These are phyloP conservation scores for Melipona quadrifasciata DNA, from an alignment of 1,140 invertebrate species.

Conservation along the genomic window DNA sequence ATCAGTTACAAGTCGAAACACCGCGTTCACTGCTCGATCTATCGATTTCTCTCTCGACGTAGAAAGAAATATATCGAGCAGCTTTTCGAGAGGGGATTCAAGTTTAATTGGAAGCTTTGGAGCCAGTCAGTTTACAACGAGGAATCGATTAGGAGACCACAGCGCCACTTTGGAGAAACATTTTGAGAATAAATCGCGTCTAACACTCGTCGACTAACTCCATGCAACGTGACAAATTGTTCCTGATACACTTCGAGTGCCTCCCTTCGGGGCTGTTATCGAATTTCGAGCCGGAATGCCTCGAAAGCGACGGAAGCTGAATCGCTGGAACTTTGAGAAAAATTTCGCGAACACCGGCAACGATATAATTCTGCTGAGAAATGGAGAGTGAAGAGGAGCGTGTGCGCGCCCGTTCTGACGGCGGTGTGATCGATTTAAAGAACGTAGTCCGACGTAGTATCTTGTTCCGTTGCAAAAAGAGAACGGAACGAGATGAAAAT, in stretches of 20 bases:
- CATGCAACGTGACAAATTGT: slow-evolving; percentile 30
- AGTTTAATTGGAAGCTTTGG: not conserved
- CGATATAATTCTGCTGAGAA: not conserved
- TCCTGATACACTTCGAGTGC: not conserved
- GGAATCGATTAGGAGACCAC: not conserved
- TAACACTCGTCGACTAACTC: not conserved
- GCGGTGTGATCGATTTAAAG: not conserved
- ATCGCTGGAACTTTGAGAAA: slow-evolving; percentile 22
- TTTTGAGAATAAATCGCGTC: slow-evolving; percentile 9
- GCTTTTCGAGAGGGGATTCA: not conserved
- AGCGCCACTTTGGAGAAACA: not conserved
- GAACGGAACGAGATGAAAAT: not conserved
- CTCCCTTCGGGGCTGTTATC: slow-evolving; percentile 25
- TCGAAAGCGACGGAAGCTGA: slow-evolving; percentile 2
- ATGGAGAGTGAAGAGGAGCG: not conserved
- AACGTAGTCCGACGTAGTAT: not conserved
- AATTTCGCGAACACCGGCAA: not conserved
- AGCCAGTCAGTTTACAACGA: not conserved
- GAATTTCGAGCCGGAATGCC: slow-evolving; percentile 20
- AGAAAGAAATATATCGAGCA: too few species aligned
- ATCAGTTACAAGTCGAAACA: too few species aligned
- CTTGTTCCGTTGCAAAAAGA: not conserved
- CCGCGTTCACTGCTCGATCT: too few species aligned
- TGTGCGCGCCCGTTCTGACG: not conserved
- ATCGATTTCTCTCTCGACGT: too few species aligned